Percentiles rank a stretch among this genome's conserved stretches.
Conservation (phyloP, 2,113 vertebrate genomes). For the Hiodon alosoides region DNA sequence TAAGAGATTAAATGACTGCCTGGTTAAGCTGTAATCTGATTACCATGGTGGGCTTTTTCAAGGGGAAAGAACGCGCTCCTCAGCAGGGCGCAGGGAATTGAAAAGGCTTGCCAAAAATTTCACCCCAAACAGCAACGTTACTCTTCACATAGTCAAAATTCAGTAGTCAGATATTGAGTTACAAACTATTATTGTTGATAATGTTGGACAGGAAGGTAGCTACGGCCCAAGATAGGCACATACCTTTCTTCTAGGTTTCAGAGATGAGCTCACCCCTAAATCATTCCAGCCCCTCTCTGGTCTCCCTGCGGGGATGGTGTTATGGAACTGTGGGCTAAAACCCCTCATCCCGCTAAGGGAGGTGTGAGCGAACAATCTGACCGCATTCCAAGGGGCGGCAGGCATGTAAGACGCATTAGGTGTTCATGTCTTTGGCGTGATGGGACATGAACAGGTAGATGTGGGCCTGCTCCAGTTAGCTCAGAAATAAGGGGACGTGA, state of each 20-base stretch:
- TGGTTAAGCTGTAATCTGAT: slow-evolving; percentile 61
- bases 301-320: slow-evolving; percentile 9
- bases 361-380: slow-evolving; percentile 19
- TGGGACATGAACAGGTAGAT: slow-evolving; percentile 46
- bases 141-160: no score
- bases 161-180: no score
- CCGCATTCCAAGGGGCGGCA: background rate
- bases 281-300: slow-evolving; percentile 27
- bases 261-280: slow-evolving; percentile 38
- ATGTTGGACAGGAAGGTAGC: no score
- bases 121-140: no score
- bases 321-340: background rate
- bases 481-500: slow-evolving; percentile 8
- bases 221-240: background rate
- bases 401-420: slow-evolving; percentile 56
- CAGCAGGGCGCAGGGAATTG: no score
- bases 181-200: no score
- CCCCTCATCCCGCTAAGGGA: background rate
- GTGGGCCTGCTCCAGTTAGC: background rate
- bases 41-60: slow-evolving; percentile 22
- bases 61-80: no score
- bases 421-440: slow-evolving; percentile 56
- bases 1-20: slow-evolving; percentile 45
- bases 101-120: no score
- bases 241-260: slow-evolving; percentile 11